Evolutionary conservation across 1,140 invertebrate genomes (phyloP).

Genomic region (Bombus vancouverensis): DNA sequence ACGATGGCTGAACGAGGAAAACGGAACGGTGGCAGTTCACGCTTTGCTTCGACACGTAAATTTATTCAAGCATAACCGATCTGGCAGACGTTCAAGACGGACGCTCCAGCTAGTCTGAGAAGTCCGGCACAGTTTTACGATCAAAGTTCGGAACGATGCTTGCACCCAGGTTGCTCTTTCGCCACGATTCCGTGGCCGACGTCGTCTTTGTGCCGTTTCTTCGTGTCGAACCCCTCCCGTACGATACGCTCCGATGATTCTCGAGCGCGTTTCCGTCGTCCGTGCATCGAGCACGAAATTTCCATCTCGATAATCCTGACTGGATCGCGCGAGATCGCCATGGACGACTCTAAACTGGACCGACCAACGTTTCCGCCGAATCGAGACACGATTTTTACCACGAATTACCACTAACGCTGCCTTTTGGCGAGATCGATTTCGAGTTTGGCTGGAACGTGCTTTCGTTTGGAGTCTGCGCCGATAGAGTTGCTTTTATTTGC

Average conservation of each 20-base stretch:
- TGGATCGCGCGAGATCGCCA: background rate
- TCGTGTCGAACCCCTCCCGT: background rate
- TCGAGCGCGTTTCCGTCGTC: constrained; percentile 46
- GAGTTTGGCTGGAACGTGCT: background rate
- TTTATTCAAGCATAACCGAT: constrained; percentile 81
- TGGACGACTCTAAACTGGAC: background rate
- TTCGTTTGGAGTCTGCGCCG: background rate
- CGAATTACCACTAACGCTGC: background rate
- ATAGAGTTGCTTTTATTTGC: no score
- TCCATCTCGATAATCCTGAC: constrained; percentile 60
- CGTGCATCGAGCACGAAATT: constrained; percentile 49
- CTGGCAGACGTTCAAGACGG: constrained; percentile 79
- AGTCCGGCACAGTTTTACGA: constrained; percentile 76
- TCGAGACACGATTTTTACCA: background rate
- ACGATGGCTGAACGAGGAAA: no score
- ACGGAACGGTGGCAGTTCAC: constrained; percentile 51
- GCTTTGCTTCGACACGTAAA: constrained; percentile 80
- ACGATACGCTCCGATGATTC: constrained; percentile 51
- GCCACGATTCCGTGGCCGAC: constrained; percentile 52
- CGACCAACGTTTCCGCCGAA: constrained; percentile 5
- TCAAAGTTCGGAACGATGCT: constrained; percentile 79
- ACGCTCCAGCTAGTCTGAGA: constrained; percentile 67
- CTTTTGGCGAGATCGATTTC: background rate
- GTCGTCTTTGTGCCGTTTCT: constrained; percentile 59
- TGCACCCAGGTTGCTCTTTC: constrained; percentile 72